Percentiles rank a stretch among this genome's conserved stretches.
Evolutionary conservation across 2,113 vertebrate species (phyloP).

Genomic region (Mus pahari): DNA sequence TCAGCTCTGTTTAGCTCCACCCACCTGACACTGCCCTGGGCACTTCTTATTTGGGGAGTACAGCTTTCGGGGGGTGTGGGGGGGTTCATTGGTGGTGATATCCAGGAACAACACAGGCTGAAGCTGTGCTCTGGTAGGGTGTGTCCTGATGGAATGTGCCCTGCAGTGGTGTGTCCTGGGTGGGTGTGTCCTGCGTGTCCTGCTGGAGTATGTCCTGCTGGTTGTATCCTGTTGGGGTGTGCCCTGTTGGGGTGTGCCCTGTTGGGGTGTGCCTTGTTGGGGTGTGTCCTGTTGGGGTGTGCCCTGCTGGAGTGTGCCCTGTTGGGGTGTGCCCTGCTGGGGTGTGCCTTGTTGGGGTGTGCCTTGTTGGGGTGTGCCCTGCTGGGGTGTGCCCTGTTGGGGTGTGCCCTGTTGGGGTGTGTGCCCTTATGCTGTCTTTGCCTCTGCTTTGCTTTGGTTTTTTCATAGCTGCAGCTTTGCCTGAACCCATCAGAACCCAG

Average conservation of each 20-base stretch:
- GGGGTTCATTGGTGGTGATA: background rate
- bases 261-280: fast-evolving
- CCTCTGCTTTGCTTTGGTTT: background rate
- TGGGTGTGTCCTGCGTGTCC: background rate
- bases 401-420: background rate
- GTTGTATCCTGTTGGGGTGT: background rate
- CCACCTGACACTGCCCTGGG: no score
- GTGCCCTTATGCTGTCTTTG: fast-evolving
- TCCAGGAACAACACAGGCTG: background rate
- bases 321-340: fast-evolving
- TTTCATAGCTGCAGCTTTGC: background rate
- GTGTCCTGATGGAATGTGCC: background rate
- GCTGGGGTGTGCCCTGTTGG: fast-evolving
- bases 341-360: background rate
- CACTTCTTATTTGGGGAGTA: background rate
- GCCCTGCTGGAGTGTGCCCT: background rate
- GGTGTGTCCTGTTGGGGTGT: background rate
- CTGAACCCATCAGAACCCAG: background rate
- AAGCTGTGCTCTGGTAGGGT: background rate
- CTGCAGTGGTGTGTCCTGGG: background rate
- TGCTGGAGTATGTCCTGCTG: no score
- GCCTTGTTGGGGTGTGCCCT: background rate
- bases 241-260: background rate
- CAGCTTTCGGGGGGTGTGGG: background rate
- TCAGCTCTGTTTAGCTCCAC: background rate